These are phyloP conservation scores for Drosophila miranda DNA, from an alignment of 1,140 invertebrate genomes.

Conservation along the genomic window DNA sequence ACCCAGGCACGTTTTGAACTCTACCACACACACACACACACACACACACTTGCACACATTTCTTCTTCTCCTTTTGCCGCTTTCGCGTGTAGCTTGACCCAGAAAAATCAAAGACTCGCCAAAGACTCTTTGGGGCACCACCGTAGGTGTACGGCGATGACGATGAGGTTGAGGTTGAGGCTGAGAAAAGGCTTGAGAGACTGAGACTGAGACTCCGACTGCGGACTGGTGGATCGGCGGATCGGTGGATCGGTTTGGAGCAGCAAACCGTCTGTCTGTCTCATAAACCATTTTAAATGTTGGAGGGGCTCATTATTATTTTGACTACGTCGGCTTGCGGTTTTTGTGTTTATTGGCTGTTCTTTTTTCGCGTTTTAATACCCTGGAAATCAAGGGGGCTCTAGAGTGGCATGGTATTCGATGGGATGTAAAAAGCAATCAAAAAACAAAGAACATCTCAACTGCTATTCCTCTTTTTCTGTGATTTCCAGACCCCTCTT, in stretches of 20 bases:
- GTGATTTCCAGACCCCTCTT: too few species aligned
- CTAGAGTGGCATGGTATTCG: too few species aligned
- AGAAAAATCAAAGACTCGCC: constrained; percentile 61
- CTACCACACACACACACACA: constrained; percentile 41
- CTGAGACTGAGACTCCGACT: constrained; percentile 15
- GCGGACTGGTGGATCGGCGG: constrained; percentile 24
- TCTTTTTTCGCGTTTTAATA: constrained; percentile 1
- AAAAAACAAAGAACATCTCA: too few species aligned
- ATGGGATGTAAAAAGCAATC: too few species aligned
- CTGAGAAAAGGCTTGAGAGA: constrained; percentile 11
- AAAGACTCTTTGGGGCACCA: constrained; percentile 15
- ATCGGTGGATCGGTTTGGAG: too few species aligned
- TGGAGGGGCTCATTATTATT: constrained; percentile 69
- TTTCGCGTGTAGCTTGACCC: constrained; percentile 64
- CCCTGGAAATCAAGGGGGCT: too few species aligned
- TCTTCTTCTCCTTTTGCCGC: constrained; percentile 23
- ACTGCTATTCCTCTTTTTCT: too few species aligned
- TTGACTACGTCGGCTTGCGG: constrained; percentile 71
- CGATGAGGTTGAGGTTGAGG: constrained; percentile 29
- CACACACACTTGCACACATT: constrained; percentile 1
- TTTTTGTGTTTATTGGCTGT: constrained; percentile 67
- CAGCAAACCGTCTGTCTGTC: constrained; percentile 10
- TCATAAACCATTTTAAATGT: constrained; percentile 76
- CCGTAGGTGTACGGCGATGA: constrained; percentile 54
- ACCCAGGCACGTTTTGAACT: constrained; percentile 71